A percentile compares a stretch with the other conserved stretches of the same genome.
These are phyloP conservation scores for Agrilus biguttatus DNA, from an alignment of 2,888 invertebrate genomes.

Conservation along the genomic window DNA sequence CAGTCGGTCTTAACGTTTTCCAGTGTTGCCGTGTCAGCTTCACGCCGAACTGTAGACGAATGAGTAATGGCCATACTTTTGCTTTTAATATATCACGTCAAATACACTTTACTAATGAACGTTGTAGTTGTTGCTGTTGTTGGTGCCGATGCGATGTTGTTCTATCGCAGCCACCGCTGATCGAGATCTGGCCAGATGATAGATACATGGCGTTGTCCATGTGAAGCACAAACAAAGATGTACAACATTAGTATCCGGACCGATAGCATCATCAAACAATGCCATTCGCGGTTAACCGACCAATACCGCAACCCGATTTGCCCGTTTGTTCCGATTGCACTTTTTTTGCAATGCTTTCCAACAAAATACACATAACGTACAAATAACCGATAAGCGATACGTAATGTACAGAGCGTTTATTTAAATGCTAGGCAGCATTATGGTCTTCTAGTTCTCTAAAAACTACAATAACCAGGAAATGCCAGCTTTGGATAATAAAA, in stretches of 20 bases:
- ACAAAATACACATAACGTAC: no score
- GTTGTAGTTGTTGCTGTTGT: slow-evolving; percentile 8
- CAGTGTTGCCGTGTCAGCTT: slow-evolving; percentile 13
- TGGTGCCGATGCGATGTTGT: no score
- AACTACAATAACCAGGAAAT: no score
- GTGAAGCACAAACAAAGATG: slow-evolving; percentile 4
- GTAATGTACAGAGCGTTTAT: no score
- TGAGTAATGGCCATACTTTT: slow-evolving; percentile 23
- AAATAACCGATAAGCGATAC: no score
- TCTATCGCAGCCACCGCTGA: no score
- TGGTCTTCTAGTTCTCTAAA: no score
- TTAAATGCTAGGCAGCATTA: no score
- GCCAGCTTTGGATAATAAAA: no score
- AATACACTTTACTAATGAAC: slow-evolving; percentile 25
- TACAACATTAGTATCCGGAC: slow-evolving; percentile 8
- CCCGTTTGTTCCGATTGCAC: no score
- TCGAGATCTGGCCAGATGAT: slow-evolving; percentile 1
- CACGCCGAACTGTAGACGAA: slow-evolving; percentile 16
- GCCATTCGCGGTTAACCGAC: slow-evolving; percentile 25
- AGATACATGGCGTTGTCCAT: slow-evolving; percentile 2
- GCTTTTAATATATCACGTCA: slow-evolving; percentile 23
- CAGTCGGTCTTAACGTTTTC: background rate
- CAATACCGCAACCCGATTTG: slow-evolving; percentile 12
- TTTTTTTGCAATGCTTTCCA: no score
- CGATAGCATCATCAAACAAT: slow-evolving; percentile 29